These are phyloP conservation scores for Parazoanthus darwini DNA, from an alignment of 92 coral and sea anemone species.

Conservation along the genomic window DNA sequence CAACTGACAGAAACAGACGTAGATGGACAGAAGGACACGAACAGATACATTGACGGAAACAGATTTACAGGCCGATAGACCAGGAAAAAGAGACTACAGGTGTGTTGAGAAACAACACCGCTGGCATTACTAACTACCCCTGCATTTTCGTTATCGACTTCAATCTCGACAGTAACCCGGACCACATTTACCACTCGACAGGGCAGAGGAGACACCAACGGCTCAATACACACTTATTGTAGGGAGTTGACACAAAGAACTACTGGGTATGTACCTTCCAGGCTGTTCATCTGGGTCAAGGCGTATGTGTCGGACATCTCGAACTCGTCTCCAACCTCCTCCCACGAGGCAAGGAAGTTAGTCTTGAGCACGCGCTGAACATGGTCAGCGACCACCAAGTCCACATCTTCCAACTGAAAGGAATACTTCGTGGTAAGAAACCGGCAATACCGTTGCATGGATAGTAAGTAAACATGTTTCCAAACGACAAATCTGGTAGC, in stretches of 20 bases:
- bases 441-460: not conserved
- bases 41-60: not conserved
- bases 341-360: slow-evolving; percentile 98
- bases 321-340: slow-evolving; percentile 93
- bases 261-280: slow-evolving; percentile 72
- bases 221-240: not conserved
- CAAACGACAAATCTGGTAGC: not conserved
- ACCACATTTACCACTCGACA: too few species aligned
- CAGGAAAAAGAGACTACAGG: too few species aligned
- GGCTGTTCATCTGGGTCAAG: slow-evolving; percentile 87
- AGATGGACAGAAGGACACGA: not conserved
- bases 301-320: slow-evolving; percentile 99
- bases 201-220: too few species aligned
- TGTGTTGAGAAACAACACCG: too few species aligned
- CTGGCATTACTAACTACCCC: too few species aligned
- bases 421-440: not conserved
- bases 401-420: slow-evolving; percentile 90
- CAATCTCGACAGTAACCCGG: too few species aligned
- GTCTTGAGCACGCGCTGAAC: slow-evolving; percentile 92
- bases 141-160: too few species aligned
- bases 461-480: not conserved
- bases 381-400: slow-evolving; percentile 95
- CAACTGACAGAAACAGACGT: not conserved
- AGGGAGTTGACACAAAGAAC: not conserved
- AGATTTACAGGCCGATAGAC: not conserved